Evolutionary conservation across 2,888 invertebrate species (phyloP), one percentile per base, ranked within the genome.

Genomic region (Lymantria dispar): DNA sequence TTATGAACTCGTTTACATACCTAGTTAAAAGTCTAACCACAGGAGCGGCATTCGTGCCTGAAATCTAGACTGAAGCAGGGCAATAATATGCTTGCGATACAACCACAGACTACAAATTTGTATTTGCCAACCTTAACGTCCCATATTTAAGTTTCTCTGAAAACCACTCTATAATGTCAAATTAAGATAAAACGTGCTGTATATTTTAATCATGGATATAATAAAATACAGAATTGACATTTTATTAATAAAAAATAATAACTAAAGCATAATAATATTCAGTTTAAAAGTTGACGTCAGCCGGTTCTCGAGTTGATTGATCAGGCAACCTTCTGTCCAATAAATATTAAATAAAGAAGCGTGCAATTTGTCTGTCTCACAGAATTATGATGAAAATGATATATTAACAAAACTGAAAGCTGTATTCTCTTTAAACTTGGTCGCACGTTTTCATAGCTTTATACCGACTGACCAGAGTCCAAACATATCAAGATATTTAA

Each of bases 271-370:
- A 33, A 12, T 38, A 33, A 33, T 56, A 63, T 58, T n/a, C 3
- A 38, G n/a, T 38, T 38, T 38, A 58, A 45, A 56, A 48, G 47
- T 52, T 60, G 50, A 36, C 54, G 43, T 48, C 57, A 59, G 50
- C 49, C 55, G 57, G 47, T 54, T 61, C 56, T 45, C 50, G 55
- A 39, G 56, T 64, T 87, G 87, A 88, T 87, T 83, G 87, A 89
- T 88, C 78, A 78, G 76, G 58, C 64, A 74, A 82, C 85, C 81
- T 80, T 80, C 75, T 66, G 58, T 75, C 74, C 83, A 81, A 88
- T 89, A 88, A 88, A 89, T 89, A 88, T 80, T 87, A 82, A 80
- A 88, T 86, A 81, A 78, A 80, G 65, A 80, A 76, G 78, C 73
- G 70, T 75, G 80, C 85, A 84, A 86, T 85, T 85, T 84, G 80